phyloP scores from a whole-genome alignment of 92 coral and sea anemone species.

The Diadumene lineata region DNA sequence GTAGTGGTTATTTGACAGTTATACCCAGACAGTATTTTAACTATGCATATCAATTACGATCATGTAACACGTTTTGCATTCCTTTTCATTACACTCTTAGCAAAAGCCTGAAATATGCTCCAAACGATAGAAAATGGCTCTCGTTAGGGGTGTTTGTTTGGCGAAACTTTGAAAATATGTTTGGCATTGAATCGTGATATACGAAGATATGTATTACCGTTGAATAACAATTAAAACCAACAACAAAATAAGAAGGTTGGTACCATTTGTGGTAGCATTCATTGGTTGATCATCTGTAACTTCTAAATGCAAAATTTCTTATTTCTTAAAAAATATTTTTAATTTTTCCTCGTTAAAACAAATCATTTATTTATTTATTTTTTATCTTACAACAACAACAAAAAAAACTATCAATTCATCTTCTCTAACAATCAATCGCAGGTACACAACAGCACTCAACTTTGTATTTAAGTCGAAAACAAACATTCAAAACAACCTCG shows the following conservation, averaged over 20 bases:
- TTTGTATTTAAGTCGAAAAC: no score
- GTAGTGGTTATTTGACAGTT: slow-evolving; percentile 14
- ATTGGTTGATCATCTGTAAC: no score
- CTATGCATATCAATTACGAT: slow-evolving; percentile 10
- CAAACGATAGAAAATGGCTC: slow-evolving; percentile 7
- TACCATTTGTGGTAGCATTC: no score
- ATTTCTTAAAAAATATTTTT: no score
- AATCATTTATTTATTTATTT: no score
- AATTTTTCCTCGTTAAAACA: no score
- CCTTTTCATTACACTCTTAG: slow-evolving; percentile 29
- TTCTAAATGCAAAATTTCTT: no score
- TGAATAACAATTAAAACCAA: neutral
- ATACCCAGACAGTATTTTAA: neutral
- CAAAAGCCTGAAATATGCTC: slow-evolving; percentile 42
- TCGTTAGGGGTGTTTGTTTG: neutral
- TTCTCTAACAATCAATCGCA: no score
- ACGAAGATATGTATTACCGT: neutral
- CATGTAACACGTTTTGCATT: slow-evolving; percentile 14
- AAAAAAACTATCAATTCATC: no score
- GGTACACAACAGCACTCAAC: no score
- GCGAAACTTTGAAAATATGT: neutral
- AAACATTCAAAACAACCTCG: no score
- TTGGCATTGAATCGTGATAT: neutral
- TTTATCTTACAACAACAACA: no score
- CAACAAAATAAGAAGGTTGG: neutral